Conservation (phyloP, 2,888 invertebrate species). For the Amphipyra berbera region DNA sequence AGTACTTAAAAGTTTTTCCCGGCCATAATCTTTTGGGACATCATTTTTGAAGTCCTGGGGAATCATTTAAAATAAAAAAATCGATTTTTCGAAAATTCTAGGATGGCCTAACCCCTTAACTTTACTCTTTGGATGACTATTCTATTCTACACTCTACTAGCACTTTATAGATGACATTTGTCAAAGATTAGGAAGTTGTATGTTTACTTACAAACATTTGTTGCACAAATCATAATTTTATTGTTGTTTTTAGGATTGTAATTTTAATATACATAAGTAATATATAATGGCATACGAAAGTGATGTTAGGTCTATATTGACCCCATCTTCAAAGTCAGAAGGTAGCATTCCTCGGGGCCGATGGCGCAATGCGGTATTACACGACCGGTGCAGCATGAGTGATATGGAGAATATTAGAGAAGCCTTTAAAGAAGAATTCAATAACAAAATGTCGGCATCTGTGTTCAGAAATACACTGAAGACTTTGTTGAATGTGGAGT, state of each 20-base stretch:
- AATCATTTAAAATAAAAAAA: too few relatives aligned
- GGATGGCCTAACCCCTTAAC: too few relatives aligned
- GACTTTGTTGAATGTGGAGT: slow-evolving; percentile 83
- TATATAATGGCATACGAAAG: slow-evolving; percentile 75
- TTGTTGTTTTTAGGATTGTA: not conserved
- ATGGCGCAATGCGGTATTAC: slow-evolving; percentile 77
- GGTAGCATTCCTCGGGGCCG: slow-evolving; percentile 70
- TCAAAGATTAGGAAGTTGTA: too few relatives aligned
- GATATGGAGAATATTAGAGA: slow-evolving; percentile 85
- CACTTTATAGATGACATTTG: too few relatives aligned
- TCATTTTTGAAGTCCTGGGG: too few relatives aligned
- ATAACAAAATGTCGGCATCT: slow-evolving; percentile 77
- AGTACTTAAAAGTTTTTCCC: too few relatives aligned
- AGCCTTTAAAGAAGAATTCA: slow-evolving; percentile 81
- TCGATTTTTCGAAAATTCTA: too few relatives aligned
- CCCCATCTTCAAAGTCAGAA: slow-evolving; percentile 76
- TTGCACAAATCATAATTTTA: not conserved
- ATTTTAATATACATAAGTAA: not conserved
- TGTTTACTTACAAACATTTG: too few relatives aligned
- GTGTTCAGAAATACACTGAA: slow-evolving; percentile 81
- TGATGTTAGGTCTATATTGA: slow-evolving; percentile 76
- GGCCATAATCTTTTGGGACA: too few relatives aligned
- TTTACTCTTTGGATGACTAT: too few relatives aligned
- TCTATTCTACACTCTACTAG: too few relatives aligned
- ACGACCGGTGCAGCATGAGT: slow-evolving; percentile 79